Evolutionary conservation across 1,140 invertebrate species (phyloP).

Genomic region (Drosophila oshimai): DNA sequence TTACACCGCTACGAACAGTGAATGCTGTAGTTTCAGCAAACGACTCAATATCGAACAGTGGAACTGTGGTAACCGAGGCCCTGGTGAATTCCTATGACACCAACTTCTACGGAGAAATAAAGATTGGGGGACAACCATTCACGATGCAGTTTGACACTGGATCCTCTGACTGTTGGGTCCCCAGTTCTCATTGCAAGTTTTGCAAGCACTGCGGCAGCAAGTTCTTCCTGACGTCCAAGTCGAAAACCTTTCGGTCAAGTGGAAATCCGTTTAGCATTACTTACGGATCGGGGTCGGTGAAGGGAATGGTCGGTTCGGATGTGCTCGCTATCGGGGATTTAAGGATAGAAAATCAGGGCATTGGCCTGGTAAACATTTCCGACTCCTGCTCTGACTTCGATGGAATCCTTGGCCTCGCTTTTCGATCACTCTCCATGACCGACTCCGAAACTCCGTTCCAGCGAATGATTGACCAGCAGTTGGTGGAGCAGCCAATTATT

Average conservation of each 20-base stretch:
- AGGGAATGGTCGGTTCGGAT: conserved; percentile 6
- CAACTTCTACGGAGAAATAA: conserved; percentile 88
- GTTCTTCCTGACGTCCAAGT: conserved; percentile 86
- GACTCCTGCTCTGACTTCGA: conserved; percentile 90
- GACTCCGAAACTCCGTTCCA: conserved; percentile 95
- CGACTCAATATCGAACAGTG: background rate
- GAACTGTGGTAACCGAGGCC: background rate
- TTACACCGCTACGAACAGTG: background rate
- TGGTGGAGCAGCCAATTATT: conserved; percentile 91
- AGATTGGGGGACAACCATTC: conserved; percentile 92
- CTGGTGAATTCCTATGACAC: conserved; percentile 55
- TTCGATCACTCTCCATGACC: conserved; percentile 93
- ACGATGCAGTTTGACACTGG: conserved; percentile 68
- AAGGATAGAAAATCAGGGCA: background rate
- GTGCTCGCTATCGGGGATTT: background rate
- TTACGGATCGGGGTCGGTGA: conserved; percentile 12
- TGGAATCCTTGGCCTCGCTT: conserved; percentile 96
- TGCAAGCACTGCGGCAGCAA: conserved; percentile 97
- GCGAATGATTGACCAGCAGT: conserved; percentile 94
- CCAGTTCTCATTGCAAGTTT: conserved; percentile 83
- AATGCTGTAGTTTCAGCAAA: background rate
- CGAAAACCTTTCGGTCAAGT: background rate
- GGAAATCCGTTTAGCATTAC: conserved; percentile 1
- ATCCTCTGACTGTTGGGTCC: conserved; percentile 66
- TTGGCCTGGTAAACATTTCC: conserved; percentile 19